Evolutionary conservation across 2,888 invertebrate species (phyloP).

Genomic region (Ectemnius cavifrons): DNA sequence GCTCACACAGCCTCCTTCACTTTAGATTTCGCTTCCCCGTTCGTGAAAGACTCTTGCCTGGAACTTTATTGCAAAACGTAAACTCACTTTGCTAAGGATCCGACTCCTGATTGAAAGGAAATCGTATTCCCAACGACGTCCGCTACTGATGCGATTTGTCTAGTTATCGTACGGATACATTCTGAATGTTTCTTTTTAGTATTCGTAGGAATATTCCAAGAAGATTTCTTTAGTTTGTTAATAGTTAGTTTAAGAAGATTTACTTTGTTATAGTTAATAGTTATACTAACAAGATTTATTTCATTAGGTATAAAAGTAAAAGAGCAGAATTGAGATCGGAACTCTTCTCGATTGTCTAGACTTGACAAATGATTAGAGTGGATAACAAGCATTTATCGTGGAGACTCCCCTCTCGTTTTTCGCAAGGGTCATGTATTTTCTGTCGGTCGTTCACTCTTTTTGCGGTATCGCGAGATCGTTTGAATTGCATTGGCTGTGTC

Average conservation of each 20-base stretch:
- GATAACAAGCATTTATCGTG: background rate
- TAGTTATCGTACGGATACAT: too few relatives aligned
- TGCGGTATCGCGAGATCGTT: conserved; percentile 9
- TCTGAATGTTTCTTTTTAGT: background rate
- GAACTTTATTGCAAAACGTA: conserved; percentile 65
- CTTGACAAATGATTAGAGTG: too few relatives aligned
- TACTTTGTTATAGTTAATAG: too few relatives aligned
- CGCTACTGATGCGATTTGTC: conserved; percentile 4
- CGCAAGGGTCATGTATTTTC: background rate
- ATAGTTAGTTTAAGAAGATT: too few relatives aligned
- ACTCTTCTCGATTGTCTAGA: too few relatives aligned
- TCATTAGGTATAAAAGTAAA: too few relatives aligned
- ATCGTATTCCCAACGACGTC: conserved; percentile 52
- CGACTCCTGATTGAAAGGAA: conserved; percentile 67
- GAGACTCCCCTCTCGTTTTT: background rate
- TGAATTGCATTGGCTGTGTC: conserved; percentile 25
- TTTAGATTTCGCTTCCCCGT: conserved; percentile 20
- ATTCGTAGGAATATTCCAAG: background rate
- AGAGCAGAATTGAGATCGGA: too few relatives aligned
- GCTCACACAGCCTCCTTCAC: conserved; percentile 12
- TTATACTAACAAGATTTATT: too few relatives aligned
- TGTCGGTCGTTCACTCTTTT: conserved; percentile 14
- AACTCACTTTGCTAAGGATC: conserved; percentile 63
- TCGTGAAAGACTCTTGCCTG: conserved; percentile 27
- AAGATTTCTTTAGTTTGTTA: too few relatives aligned